phyloP scores from a whole-genome alignment of 2,797 vertebrate genomes.

The Avahi laniger region DNA sequence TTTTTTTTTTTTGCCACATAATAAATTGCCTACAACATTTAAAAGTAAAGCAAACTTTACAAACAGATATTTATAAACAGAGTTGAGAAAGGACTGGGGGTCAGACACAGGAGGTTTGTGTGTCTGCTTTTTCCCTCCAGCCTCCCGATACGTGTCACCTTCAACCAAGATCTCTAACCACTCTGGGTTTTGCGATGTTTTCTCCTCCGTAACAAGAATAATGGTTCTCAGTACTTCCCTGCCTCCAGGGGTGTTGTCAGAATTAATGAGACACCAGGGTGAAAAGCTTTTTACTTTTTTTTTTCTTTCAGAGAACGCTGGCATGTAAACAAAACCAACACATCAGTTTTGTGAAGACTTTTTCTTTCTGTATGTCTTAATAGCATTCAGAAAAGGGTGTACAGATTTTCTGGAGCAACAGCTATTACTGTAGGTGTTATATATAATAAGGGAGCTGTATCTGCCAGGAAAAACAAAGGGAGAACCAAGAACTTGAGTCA shows the following conservation, averaged over 20 bases:
- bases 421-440: slow-evolving; percentile 63
- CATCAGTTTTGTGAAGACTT: slow-evolving; percentile 31
- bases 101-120: neutral
- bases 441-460: slow-evolving; percentile 50
- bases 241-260: slow-evolving; percentile 52
- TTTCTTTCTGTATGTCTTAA: slow-evolving; percentile 29
- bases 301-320: neutral
- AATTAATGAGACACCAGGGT: slow-evolving; percentile 64
- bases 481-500: slow-evolving; percentile 60
- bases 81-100: neutral
- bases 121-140: neutral
- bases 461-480: slow-evolving; percentile 73
- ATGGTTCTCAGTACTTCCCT: neutral
- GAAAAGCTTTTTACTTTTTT: slow-evolving; percentile 25
- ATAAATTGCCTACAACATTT: neutral
- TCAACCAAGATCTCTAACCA: slow-evolving; percentile 8
- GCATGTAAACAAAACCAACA: slow-evolving; percentile 59
- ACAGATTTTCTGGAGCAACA: slow-evolving; percentile 43
- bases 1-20: neutral
- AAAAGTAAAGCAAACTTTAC: neutral
- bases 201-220: slow-evolving; percentile 19
- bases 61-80: neutral
- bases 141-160: slow-evolving; percentile 50
- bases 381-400: slow-evolving; percentile 47
- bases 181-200: slow-evolving; percentile 36